Base-by-base conservation (phyloP, 2,888 invertebrate genomes). In the Agrotis segetum region DNA sequence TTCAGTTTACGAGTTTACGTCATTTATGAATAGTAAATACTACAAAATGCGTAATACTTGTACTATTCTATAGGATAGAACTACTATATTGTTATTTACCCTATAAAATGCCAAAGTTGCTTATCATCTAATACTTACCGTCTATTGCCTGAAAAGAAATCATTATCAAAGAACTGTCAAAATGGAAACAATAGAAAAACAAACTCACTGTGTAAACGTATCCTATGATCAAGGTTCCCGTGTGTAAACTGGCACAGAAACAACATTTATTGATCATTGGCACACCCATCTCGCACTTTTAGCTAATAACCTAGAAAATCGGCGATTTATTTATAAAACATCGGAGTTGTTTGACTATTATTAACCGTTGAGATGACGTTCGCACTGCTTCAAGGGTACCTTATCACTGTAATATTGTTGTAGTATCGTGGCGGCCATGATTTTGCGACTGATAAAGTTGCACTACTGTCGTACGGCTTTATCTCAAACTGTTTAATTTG, bases 241-340 rank as follows among this genome's bases (percentile, higher is more conserved):
- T 94, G 21, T 94, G 93, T 62, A 96, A 78, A 66, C 85, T 92
- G 13, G 87, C 92, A 60, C 93, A 93, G 75, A 82, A 94, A 73
- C 96, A 96, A 72, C 95, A 96, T 4, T 82, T 92, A 17, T 91
- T 92, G 77, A 96, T 90, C 88, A 95, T 94, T 1, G 96, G 96
- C 74, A 96, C 94, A 71, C 96, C 89, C 96, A 96, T 96, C 72
- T 78, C 83, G 29, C 68, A 71, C 64, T 67, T 68, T 62, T 63
- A 60, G 73, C 60, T 24, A 46, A 60, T 60, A 55, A 81, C 65
- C 77, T 71, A 74, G 4, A 61, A 81, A 66, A 65, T 69, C 9
- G 34, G 58, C 13, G 40, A 52, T 61, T 69, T 87, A 86, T 81
- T 74, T 78, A 71, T 80, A 77, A 73, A 74, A 56, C 85, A 84